Conservation (phyloP, 2,113 vertebrate species). For the Lucifuga dentata region DNA sequence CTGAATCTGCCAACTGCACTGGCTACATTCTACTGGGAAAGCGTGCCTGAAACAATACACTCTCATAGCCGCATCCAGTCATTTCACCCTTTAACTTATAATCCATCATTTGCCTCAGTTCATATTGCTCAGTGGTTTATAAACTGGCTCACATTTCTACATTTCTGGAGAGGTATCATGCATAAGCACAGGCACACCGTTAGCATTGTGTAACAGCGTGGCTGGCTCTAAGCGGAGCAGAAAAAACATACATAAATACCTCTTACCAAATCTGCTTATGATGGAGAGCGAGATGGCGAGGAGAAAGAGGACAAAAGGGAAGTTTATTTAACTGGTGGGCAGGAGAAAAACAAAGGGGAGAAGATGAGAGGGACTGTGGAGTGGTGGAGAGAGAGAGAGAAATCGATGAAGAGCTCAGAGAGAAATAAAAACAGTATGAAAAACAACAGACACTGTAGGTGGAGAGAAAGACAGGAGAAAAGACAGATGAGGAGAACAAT, state of each 20-base stretch:
- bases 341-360: background rate
- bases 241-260: slow-evolving; percentile 53
- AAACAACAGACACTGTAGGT: slow-evolving; percentile 40
- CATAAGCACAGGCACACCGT: slow-evolving; percentile 17
- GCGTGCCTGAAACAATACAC: slow-evolving; percentile 2
- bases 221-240: slow-evolving; percentile 57
- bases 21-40: slow-evolving; percentile 10
- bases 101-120: slow-evolving; percentile 11
- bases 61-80: slow-evolving; percentile 8
- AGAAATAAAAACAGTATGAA: slow-evolving; percentile 48
- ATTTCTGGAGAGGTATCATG: slow-evolving; percentile 22
- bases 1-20: slow-evolving; percentile 14
- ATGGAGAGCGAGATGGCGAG: slow-evolving; percentile 29
- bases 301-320: slow-evolving; percentile 33
- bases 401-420: slow-evolving; percentile 57
- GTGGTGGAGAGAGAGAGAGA: slow-evolving; percentile 20
- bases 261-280: slow-evolving; percentile 54
- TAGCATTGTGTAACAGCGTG: slow-evolving; percentile 22
- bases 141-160: slow-evolving; percentile 7
- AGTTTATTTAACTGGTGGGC: too few relatives aligned
- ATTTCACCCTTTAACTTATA: background rate
- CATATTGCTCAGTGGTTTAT: background rate
- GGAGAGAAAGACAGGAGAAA: slow-evolving; percentile 23
- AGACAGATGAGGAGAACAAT: slow-evolving; percentile 39
- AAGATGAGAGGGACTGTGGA: slow-evolving; percentile 38